phyloP scores from a whole-genome alignment of 2,797 vertebrate species.

The Pogoniulus pusillus region DNA sequence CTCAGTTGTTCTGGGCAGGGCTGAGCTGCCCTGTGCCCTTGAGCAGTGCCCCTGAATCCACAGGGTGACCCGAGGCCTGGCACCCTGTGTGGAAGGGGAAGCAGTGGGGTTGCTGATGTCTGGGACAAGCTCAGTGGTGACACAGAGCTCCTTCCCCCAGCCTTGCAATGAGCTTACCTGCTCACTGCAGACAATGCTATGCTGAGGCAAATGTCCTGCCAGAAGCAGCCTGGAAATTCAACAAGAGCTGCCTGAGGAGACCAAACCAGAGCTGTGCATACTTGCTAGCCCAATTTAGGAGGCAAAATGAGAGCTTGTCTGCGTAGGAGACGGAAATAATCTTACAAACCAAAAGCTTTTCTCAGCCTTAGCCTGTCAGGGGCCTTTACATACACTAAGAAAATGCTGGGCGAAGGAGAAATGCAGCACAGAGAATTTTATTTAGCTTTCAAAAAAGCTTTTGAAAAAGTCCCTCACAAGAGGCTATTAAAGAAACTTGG shows the following conservation, averaged over 20 bases:
- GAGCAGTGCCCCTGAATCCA: background rate
- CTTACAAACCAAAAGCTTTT: conserved; percentile 45
- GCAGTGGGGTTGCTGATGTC: rapidly evolving
- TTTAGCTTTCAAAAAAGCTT: conserved; percentile 55
- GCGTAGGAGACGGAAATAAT: conserved; percentile 56
- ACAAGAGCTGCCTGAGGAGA: conserved; percentile 12
- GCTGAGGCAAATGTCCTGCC: background rate
- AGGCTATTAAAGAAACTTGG: conserved; percentile 32
- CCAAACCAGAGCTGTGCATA: background rate
- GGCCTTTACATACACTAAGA: conserved; percentile 49
- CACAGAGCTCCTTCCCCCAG: background rate
- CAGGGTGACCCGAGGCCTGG: background rate
- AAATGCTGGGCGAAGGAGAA: conserved; percentile 42
- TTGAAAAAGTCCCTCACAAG: conserved; percentile 45
- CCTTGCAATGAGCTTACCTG: background rate
- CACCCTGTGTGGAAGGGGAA: rapidly evolving
- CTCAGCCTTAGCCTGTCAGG: conserved; percentile 41
- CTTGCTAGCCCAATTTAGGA: conserved; percentile 28
- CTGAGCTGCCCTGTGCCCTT: background rate
- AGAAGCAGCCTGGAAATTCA: background rate
- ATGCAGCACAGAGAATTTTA: conserved; percentile 2
- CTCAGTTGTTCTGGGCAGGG: background rate
- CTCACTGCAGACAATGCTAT: background rate
- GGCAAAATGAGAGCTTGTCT: conserved; percentile 31
- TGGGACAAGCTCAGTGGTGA: background rate